A percentile compares a stretch with the other conserved stretches of the same genome.
These are phyloP conservation scores for Corydoras sp. DNA, from an alignment of 2,113 vertebrate genomes.

Conservation along the genomic window DNA sequence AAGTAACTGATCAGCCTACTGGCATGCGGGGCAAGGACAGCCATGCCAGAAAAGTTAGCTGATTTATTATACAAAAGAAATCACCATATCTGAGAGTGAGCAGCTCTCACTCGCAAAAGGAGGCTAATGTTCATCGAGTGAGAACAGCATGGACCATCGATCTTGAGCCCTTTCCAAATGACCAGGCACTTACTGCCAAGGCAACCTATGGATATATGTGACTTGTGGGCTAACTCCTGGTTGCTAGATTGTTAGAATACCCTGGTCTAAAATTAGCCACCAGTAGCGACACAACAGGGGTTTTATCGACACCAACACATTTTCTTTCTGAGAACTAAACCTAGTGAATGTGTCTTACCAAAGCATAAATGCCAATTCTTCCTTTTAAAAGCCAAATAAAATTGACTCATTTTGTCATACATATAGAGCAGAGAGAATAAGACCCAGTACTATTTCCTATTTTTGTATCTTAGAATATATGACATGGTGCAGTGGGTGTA, in stretches of 20 bases:
- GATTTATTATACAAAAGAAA: slow-evolving; percentile 8
- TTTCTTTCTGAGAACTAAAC: slow-evolving; percentile 2
- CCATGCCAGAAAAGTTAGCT: no score
- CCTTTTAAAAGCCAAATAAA: background rate
- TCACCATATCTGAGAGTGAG: slow-evolving; percentile 22
- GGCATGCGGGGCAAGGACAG: no score
- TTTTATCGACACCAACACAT: slow-evolving; percentile 11
- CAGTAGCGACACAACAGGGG: background rate
- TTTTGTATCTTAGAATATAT: background rate
- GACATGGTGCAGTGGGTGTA: background rate
- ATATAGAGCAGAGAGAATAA: background rate
- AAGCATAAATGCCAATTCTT: background rate
- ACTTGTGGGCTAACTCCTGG: slow-evolving; percentile 12
- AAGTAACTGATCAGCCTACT: no score
- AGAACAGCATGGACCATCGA: slow-evolving; percentile 34
- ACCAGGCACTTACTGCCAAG: slow-evolving; percentile 20
- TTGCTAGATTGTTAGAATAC: slow-evolving; percentile 3
- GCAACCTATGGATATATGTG: slow-evolving; percentile 13
- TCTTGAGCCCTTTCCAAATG: slow-evolving; percentile 33
- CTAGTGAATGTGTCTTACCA: background rate
- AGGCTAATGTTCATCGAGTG: slow-evolving; percentile 37
- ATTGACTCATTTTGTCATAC: background rate
- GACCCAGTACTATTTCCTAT: background rate
- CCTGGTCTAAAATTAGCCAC: slow-evolving; percentile 14
- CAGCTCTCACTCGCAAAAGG: slow-evolving; percentile 27